Evolutionary conservation across 1,140 invertebrate genomes (phyloP).

Genomic region (Euura lappo): DNA sequence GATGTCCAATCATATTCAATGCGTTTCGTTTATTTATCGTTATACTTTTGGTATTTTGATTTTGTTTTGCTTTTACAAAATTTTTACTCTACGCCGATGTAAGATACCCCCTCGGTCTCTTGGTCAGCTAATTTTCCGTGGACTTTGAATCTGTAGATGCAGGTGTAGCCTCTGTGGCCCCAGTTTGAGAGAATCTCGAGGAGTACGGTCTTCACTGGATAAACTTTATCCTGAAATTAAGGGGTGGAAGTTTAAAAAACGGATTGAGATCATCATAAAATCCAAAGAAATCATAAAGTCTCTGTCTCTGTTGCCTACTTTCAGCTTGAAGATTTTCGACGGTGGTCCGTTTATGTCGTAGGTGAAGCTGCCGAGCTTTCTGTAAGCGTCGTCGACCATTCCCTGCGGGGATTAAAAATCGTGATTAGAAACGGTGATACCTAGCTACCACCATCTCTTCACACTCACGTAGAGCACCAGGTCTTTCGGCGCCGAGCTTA

Average conservation of each 20-base stretch:
- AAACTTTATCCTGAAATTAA: conserved; percentile 34
- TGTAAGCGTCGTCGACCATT: not conserved
- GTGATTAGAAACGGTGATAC: not conserved
- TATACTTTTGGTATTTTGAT: too few species aligned
- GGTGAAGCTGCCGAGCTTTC: conserved; percentile 29
- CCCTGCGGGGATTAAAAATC: not conserved
- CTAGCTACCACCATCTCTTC: not conserved
- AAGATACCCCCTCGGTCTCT: not conserved
- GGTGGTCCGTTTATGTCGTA: conserved; percentile 38
- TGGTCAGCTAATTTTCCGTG: conserved; percentile 72
- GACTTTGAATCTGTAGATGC: conserved; percentile 93
- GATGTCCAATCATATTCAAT: not conserved
- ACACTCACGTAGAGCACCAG: conserved; percentile 79
- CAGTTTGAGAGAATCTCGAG: conserved; percentile 88
- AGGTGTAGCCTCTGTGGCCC: conserved; percentile 91
- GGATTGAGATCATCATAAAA: too few species aligned
- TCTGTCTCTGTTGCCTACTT: conserved; percentile 27
- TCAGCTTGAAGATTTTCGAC: conserved; percentile 42
- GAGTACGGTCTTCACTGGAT: conserved; percentile 37
- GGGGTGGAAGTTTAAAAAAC: conserved; percentile 10
- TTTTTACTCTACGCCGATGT: too few species aligned
- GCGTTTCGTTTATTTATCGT: too few species aligned
- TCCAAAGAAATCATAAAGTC: conserved; percentile 13
- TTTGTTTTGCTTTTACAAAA: too few species aligned
- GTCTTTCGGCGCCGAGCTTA: conserved; percentile 90